A percentile compares a stretch with the other conserved stretches of the same genome.
Evolutionary conservation across 23 tunicate species (phyloP).

Genomic region (Halocynthia roretzi): DNA sequence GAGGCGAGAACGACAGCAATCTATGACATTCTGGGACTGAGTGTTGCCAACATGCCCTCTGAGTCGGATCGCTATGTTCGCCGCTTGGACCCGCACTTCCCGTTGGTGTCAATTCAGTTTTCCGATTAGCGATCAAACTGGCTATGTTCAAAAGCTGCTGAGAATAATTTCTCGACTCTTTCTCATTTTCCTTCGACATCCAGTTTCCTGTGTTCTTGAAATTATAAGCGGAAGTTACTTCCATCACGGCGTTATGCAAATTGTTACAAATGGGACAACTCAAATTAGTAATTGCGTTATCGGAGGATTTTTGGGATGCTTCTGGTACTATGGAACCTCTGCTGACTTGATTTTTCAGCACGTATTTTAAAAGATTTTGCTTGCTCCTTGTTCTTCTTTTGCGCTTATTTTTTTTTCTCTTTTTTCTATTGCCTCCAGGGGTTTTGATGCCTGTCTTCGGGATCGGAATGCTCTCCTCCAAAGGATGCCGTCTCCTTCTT

Average conservation of each 20-base stretch:
- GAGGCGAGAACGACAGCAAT: too few species aligned
- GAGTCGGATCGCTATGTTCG: too few species aligned
- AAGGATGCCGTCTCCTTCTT: slow-evolving; percentile 16
- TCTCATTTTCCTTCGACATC: neutral
- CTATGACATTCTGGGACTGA: too few species aligned
- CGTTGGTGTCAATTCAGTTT: neutral
- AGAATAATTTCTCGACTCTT: neutral
- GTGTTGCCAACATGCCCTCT: too few species aligned
- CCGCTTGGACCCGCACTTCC: slow-evolving; percentile 18
- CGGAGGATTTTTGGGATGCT: too few species aligned
- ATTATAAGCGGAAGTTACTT: neutral
- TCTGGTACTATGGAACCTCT: neutral
- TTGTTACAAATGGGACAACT: neutral
- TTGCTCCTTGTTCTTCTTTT: slow-evolving; percentile 3
- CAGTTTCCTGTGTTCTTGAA: neutral
- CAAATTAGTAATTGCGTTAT: neutral
- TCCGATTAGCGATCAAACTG: too few species aligned
- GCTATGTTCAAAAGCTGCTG: neutral
- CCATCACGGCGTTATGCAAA: neutral
- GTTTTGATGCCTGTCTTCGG: too few species aligned
- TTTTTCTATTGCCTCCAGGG: neutral
- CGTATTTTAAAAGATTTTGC: slow-evolving; percentile 20
- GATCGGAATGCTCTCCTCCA: slow-evolving; percentile 23
- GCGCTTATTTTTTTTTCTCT: slow-evolving; percentile 4
- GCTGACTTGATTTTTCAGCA: slow-evolving; percentile 27